phyloP scores from a whole-genome alignment of 2,888 invertebrate genomes.

The Eristalis arbustorum region DNA sequence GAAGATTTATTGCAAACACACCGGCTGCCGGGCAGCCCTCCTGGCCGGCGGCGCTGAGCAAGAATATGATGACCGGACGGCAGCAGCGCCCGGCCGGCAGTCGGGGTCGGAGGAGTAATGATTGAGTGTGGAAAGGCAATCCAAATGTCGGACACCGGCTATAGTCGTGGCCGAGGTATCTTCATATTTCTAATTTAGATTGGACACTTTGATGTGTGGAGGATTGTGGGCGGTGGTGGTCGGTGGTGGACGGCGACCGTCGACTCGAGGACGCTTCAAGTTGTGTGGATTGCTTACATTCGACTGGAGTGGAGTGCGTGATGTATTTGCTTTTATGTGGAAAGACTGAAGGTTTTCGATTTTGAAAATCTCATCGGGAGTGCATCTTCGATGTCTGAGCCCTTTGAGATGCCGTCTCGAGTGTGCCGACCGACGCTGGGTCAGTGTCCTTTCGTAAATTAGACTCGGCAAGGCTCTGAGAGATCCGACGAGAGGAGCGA shows the following conservation, averaged over 20 bases:
- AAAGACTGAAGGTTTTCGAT: constrained; percentile 8
- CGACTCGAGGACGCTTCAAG: constrained; percentile 8
- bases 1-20: constrained; percentile 67
- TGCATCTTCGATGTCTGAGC: neutral
- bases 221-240: neutral
- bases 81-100: no score
- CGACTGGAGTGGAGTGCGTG: constrained; percentile 19
- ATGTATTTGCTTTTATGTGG: constrained; percentile 33
- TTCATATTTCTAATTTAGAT: constrained; percentile 68
- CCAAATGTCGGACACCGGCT: constrained; percentile 3
- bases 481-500: neutral
- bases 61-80: constrained; percentile 47
- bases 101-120: constrained; percentile 20
- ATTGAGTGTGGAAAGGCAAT: constrained; percentile 38
- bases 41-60: neutral
- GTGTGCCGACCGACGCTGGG: neutral
- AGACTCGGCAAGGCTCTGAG: neutral
- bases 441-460: neutral
- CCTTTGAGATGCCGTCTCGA: neutral
- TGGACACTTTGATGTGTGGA: constrained; percentile 38
- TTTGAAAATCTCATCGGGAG: constrained; percentile 1
- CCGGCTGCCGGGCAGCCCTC: constrained; percentile 1
- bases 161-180: constrained; percentile 33
- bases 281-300: constrained; percentile 22
- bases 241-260: neutral